Conservation (phyloP, 1,140 invertebrate genomes). For the Cydia pomonella region DNA sequence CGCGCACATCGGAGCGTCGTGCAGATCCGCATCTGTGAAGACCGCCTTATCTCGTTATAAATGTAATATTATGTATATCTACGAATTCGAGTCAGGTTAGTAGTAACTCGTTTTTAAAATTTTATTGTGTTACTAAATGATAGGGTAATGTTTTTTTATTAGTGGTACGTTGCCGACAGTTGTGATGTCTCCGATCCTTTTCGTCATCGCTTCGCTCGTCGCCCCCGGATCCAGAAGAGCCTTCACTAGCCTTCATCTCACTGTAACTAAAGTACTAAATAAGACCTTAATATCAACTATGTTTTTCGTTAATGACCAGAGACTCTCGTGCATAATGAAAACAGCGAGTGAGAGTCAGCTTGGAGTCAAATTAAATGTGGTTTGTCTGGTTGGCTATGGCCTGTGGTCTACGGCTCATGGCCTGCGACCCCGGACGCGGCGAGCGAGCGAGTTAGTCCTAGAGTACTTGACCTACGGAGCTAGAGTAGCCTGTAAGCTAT, state of each 20-base stretch:
- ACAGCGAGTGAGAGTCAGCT: too few relatives aligned
- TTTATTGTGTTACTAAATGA: constrained; percentile 29
- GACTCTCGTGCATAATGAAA: too few relatives aligned
- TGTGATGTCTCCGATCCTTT: constrained; percentile 30
- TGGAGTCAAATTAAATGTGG: too few relatives aligned
- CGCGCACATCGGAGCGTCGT: too few relatives aligned
- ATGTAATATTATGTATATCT: constrained; percentile 32
- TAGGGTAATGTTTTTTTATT: constrained; percentile 33
- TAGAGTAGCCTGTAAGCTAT: constrained; percentile 13
- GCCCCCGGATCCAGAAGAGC: background rate
- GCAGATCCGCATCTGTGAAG: too few relatives aligned
- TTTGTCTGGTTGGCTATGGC: too few relatives aligned
- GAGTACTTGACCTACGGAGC: background rate
- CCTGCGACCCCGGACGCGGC: too few relatives aligned
- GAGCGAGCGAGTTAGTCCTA: too few relatives aligned
- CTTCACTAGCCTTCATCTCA: background rate
- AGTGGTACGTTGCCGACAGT: constrained; percentile 33
- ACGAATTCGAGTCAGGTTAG: constrained; percentile 33
- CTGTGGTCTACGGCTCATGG: too few relatives aligned
- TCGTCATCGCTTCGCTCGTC: constrained; percentile 14
- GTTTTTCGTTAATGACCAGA: too few relatives aligned
- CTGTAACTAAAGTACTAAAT: background rate
- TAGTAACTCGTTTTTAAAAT: constrained; percentile 31
- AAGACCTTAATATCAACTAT: too few relatives aligned
- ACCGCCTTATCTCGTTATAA: constrained; percentile 20